Base-by-base conservation (phyloP, 2,113 vertebrate species). In the Todiramphus chloris region DNA sequence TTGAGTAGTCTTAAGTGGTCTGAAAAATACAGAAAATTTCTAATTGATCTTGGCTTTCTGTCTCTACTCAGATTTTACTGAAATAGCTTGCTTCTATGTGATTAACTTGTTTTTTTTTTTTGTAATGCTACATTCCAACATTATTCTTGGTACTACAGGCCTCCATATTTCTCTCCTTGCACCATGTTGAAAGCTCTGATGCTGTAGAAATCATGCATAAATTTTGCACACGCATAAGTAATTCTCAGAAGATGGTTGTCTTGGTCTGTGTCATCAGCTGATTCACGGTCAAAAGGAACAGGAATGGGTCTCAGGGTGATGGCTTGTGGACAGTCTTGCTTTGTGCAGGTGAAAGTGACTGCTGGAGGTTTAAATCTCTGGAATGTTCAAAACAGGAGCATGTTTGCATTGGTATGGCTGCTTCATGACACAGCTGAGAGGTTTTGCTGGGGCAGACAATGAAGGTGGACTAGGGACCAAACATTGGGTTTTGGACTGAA, bases 401-500 rank as follows among this genome's bases (percentile, higher is more conserved):
- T 48, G 31, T 67, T 35, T 21, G 30, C n/a, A 3, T 59, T n/a
- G 48, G 58, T 27, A 1, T 4, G 19, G 28, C 33, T 58, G 30
- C 43, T 41, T 82, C 43, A 5, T 35, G 69, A 30, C n/a, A 5
- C 5, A 74, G 35, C 37, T 3, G 14, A 11, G n/a, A 13, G 56
- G 41, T 56, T 83, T 74, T 50, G 5, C 21, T 41, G 55, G 55
- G 50, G 16, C 37, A 5, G 16, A 2, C 21, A 20, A 5, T 11
- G 70, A n/a, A 56, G 39, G 27, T 10, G 13, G 24, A 19, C 24
- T 31, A 6, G 60, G 9, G 46, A 31, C 30, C 50, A 23, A 13
- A 16, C 5, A 3, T 2, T 0, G 2, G 13, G 12, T 17, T 74
- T 74, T n/a, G 25, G 7, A 7, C 37, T 14, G 16, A 66, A 4